phyloP scores from a whole-genome alignment of 1,140 invertebrate genomes.

The Drosophila saltans region DNA sequence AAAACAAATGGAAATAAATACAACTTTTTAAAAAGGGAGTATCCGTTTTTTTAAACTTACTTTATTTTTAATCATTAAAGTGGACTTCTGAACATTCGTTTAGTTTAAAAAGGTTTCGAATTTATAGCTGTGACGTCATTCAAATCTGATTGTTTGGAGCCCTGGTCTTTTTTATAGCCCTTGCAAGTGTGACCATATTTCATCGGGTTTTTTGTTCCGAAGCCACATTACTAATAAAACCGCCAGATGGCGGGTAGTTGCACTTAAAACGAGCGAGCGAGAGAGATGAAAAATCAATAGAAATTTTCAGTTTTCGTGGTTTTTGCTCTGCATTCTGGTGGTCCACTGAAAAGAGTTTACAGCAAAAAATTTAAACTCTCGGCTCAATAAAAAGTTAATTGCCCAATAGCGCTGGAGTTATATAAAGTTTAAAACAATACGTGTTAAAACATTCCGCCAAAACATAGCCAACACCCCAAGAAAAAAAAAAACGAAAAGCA shows the following conservation, averaged over 20 bases:
- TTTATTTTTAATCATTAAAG: no score
- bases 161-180: constrained; percentile 26
- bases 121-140: constrained; percentile 7
- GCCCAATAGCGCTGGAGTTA: constrained; percentile 49
- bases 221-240: constrained; percentile 41
- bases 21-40: neutral
- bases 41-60: neutral
- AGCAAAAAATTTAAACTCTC: constrained; percentile 39
- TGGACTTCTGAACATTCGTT: no score
- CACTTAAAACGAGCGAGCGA: constrained; percentile 49
- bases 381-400: constrained; percentile 31
- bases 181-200: constrained; percentile 18
- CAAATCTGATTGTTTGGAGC: neutral
- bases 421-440: constrained; percentile 48
- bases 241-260: constrained; percentile 60
- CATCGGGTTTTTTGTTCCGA: neutral
- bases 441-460: constrained; percentile 54
- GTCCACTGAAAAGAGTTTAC: constrained; percentile 50
- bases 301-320: constrained; percentile 74
- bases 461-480: constrained; percentile 63
- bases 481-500: constrained; percentile 12
- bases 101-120: neutral
- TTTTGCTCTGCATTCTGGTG: constrained; percentile 59
- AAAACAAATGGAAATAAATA: neutral
- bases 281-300: constrained; percentile 79